Evolutionary conservation across 2,888 invertebrate species (phyloP), one percentile per base, ranked within the genome.

Genomic region (Lingula anatina): DNA sequence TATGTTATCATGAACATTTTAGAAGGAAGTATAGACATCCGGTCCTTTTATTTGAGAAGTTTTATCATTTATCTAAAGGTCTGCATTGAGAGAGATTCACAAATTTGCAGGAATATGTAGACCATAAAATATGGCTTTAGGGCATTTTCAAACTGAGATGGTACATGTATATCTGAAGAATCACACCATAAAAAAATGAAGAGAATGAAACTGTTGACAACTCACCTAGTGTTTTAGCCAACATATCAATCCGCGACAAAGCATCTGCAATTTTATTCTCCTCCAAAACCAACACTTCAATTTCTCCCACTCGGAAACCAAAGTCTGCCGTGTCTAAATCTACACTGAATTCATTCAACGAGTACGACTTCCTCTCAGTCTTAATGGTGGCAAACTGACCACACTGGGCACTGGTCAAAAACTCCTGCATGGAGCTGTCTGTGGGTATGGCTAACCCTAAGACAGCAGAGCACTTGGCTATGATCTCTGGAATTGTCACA

Each of bases 231-330:
- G 62, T 54, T 24, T 47, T 51, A 5, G 68, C 66, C 25, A 65
- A 38, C 5, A 44, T 46, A 49, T 62, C 60, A 40, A 70, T 65
- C 4, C 54, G 55, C 26, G 57, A 44, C 25, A 68, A 46, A 26
- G 57, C 60, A 21, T 50, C 48, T 15, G 61, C 51, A 42, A 66
- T 56, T 31, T 57, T 51, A 7, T 47, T 23, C 5, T 61, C 51
- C 5, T 54, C 55, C 4, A 53, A 47, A 2, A 64, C 61, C 45
- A 63, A 59, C 20, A 65, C 60, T 45, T 62, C 64, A 38, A 68
- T 59, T 48, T 66, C 64, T 5, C 69, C 69, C 21, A 66, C 65
- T 45, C 61, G 56, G 50, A 60, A 66, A 12, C 68, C 69, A 53
- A 66, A 64, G 49, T 66, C 62, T 2, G 69, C 57, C 21, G 61